Evolutionary conservation across 2,113 vertebrate species (phyloP), one percentile per base, ranked within the genome.

Genomic region (Peromyscus californicus): DNA sequence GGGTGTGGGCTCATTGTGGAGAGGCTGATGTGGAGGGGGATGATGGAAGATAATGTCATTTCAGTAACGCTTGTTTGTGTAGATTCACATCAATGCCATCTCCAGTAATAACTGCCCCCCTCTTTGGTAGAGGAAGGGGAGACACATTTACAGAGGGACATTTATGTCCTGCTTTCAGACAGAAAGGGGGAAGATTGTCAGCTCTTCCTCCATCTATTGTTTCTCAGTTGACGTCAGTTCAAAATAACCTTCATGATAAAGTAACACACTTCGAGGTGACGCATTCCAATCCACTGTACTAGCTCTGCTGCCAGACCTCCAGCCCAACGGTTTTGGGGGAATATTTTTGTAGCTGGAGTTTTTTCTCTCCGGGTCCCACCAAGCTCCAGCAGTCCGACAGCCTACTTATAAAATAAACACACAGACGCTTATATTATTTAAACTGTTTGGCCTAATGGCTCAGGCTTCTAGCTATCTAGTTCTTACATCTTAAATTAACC

Each of bases 301-400:
- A 33, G 12, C 11, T 70, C 31, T 0, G 0, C 51, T 26, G 88
- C 31, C 3, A 1, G 76, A 5, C 45, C 29, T 22, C 45, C 45
- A 78, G 76, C 76, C 29, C 76, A 79, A 16, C 76, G 51, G 45
- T 19, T 48, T 7, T 48, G 45, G 45, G 45, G 45, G 45, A 48
- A 48, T 48, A 48, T 5, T 48, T 48, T 48, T n/a, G n/a, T n/a
- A n/a, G n/a, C n/a, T n/a, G n/a, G n/a, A n/a, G n/a, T n/a, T n/a
- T n/a, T n/a, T n/a, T n/a, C n/a, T n/a, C n/a, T n/a, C n/a, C n/a
- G n/a, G n/a, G n/a, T n/a, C n/a, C n/a, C n/a, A n/a, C n/a, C n/a
- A n/a, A n/a, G n/a, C n/a, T n/a, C n/a, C n/a, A n/a, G n/a, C n/a
- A n/a, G n/a, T n/a, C n/a, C n/a, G n/a, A n/a, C n/a, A n/a, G n/a